These are phyloP conservation scores for Puma concolor DNA, from an alignment of 2,113 vertebrate species.

Conservation along the genomic window DNA sequence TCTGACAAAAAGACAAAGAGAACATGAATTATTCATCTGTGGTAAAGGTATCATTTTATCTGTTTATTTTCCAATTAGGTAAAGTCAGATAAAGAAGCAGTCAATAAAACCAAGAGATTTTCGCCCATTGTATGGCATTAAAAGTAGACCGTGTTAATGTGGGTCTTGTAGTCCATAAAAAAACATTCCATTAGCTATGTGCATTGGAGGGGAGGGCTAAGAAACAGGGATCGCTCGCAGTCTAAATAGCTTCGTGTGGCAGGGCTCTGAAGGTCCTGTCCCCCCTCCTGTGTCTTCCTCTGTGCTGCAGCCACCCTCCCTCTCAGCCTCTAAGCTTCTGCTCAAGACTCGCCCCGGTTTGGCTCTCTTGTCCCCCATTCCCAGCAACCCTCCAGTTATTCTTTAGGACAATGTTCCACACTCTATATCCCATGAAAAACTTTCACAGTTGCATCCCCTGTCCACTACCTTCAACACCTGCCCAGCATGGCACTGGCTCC, in stretches of 20 bases:
- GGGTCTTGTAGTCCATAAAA: constrained; percentile 73
- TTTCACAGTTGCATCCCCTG: accelerated
- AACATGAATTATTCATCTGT: constrained; percentile 72
- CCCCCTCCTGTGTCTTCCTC: not conserved
- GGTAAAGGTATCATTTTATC: constrained; percentile 74
- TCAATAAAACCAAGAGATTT: constrained; percentile 38
- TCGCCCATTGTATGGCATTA: constrained; percentile 62
- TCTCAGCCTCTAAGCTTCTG: not conserved
- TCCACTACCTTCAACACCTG: accelerated
- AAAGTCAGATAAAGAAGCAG: not conserved
- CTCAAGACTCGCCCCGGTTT: not conserved
- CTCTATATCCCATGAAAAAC: not conserved
- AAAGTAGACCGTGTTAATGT: constrained; percentile 58
- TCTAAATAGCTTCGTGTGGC: not conserved
- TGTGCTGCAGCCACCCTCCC: not conserved
- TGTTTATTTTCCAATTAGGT: constrained; percentile 60
- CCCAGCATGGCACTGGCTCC: no score
- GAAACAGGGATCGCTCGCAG: accelerated
- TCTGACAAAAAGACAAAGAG: constrained; percentile 69
- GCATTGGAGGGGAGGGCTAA: not conserved
- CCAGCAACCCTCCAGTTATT: not conserved
- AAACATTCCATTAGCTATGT: constrained; percentile 62
- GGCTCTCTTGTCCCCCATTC: not conserved
- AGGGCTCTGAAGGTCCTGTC: not conserved
- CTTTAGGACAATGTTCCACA: not conserved